A percentile compares a stretch with the other conserved stretches of the same genome.
Conservation (phyloP, 2,888 invertebrate genomes). For the Drosophila niveifrons region DNA sequence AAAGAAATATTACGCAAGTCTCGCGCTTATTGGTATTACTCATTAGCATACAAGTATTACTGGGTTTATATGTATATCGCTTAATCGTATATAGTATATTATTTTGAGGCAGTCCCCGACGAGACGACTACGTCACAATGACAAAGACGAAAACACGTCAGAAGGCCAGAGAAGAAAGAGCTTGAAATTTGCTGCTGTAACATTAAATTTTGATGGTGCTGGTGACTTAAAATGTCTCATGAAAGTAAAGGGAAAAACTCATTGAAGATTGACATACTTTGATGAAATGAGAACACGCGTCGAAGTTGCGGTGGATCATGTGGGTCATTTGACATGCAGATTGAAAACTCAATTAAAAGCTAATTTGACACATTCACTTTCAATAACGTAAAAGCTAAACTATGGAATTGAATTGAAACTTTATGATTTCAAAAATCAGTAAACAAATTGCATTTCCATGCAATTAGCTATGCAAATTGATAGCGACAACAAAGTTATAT, state of each 20-base stretch:
- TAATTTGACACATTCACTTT: conserved; percentile 62
- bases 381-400: conserved; percentile 32
- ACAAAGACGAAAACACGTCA: conserved; percentile 50
- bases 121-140: conserved; percentile 9
- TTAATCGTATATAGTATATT: not conserved
- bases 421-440: conserved; percentile 34
- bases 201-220: not conserved
- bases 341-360: conserved; percentile 75
- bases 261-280: conserved; percentile 54
- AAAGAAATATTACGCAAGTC: conserved; percentile 48
- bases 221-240: conserved; percentile 30
- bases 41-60: conserved; percentile 57
- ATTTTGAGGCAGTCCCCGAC: conserved; percentile 62
- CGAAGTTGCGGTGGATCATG: conserved; percentile 40
- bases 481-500: conserved; percentile 48
- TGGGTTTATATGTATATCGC: conserved; percentile 5
- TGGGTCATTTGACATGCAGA: conserved; percentile 76
- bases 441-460: conserved; percentile 52
- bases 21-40: conserved; percentile 45
- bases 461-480: conserved; percentile 80
- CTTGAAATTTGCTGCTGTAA: conserved; percentile 14
- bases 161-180: conserved; percentile 45
- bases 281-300: conserved; percentile 37
- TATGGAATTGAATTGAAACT: conserved; percentile 39
- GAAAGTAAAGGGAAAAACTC: conserved; percentile 21